These are phyloP conservation scores for Echeneis naucrates DNA, from an alignment of 2,797 vertebrate species.

Conservation along the genomic window DNA sequence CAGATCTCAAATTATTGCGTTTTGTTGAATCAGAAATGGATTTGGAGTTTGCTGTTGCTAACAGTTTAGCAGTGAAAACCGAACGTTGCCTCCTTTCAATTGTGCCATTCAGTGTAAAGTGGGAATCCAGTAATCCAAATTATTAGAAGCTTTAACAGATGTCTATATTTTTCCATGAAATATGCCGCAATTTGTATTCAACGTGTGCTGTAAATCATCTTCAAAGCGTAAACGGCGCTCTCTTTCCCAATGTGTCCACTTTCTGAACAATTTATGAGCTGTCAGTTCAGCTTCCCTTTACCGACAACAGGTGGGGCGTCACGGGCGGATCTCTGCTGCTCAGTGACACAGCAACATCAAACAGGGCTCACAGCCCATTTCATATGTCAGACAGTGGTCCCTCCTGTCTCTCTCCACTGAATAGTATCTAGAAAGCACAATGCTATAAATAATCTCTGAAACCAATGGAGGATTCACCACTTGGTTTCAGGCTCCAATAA, in stretches of 20 bases:
- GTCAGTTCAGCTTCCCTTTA: not conserved
- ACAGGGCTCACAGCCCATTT: slow-evolving; percentile 51
- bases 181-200: not conserved
- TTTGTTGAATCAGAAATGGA: not conserved
- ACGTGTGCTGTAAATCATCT: not conserved
- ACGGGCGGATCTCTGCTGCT: slow-evolving; percentile 12
- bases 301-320: slow-evolving; percentile 20
- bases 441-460: slow-evolving; percentile 55
- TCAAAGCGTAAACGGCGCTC: not conserved
- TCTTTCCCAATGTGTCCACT: not conserved
- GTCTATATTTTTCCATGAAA: not conserved
- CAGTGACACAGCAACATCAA: slow-evolving; percentile 50
- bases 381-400: slow-evolving; percentile 35
- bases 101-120: not conserved
- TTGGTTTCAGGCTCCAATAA: slow-evolving; percentile 55
- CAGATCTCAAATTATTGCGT: not conserved
- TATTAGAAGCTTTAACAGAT: not conserved
- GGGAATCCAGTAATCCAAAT: not conserved
- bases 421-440: slow-evolving; percentile 49
- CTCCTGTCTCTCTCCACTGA: slow-evolving; percentile 34
- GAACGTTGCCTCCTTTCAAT: not conserved
- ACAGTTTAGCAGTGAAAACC: not conserved
- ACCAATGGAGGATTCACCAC: slow-evolving; percentile 62
- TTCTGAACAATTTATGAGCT: not conserved
- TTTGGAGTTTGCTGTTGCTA: not conserved